Percentiles rank a stretch among this genome's conserved stretches.
Evolutionary conservation across 1,140 invertebrate species (phyloP).

Genomic region (Ridgeia piscesae): DNA sequence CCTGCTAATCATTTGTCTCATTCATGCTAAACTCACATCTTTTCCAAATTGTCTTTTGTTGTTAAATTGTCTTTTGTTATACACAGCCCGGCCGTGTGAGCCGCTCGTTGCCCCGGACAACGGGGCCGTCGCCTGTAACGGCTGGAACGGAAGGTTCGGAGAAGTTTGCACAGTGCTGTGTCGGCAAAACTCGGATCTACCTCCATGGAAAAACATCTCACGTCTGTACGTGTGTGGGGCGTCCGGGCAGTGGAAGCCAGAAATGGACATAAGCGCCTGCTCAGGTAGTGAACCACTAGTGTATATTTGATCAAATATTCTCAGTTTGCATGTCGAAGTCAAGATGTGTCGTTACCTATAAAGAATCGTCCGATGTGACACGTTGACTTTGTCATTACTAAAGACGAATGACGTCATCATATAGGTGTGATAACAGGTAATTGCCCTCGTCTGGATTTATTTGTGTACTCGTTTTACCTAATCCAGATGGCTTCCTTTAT

Average conservation of each 20-base stretch:
- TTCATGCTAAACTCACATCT: no score
- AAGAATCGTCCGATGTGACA: no score
- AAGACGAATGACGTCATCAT: no score
- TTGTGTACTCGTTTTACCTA: no score
- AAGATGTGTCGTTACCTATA: not conserved
- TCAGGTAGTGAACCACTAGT: not conserved
- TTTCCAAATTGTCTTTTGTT: no score
- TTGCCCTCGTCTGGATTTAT: no score
- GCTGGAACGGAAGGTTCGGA: constrained; percentile 29
- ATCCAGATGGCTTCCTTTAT: no score
- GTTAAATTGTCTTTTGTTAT: no score
- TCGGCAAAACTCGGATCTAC: constrained; percentile 18
- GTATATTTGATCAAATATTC: not conserved
- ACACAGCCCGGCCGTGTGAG: not conserved
- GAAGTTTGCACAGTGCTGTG: constrained; percentile 27
- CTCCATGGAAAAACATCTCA: not conserved
- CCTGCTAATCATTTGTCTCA: no score
- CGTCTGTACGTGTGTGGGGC: constrained; percentile 24
- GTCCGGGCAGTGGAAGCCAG: not conserved
- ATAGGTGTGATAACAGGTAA: no score
- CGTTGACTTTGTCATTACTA: no score
- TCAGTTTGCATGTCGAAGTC: not conserved
- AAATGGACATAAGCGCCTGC: not conserved
- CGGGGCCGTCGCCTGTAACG: constrained; percentile 29
- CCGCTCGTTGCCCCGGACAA: constrained; percentile 17